A percentile compares a stretch with the other conserved stretches of the same genome.
These are phyloP conservation scores for Clunio marinus DNA, from an alignment of 2,888 invertebrate genomes.

Conservation along the genomic window DNA sequence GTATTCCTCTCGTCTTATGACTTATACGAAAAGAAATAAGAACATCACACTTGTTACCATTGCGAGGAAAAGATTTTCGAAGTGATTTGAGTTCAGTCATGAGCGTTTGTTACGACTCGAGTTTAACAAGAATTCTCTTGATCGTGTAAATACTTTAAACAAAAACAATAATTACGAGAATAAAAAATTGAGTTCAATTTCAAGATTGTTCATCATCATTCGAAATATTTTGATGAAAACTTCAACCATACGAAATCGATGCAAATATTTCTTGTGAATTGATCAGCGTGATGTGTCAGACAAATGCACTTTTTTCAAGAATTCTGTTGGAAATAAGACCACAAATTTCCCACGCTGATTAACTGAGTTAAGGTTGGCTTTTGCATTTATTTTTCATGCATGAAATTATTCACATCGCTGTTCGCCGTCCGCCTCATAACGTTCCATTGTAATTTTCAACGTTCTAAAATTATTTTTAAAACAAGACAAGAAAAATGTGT, in stretches of 20 bases:
- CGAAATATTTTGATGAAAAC: too few relatives aligned
- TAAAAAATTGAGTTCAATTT: too few relatives aligned
- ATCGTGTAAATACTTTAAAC: too few relatives aligned
- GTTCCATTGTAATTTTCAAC: conserved; percentile 10
- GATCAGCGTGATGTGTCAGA: too few relatives aligned
- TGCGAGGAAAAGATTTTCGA: neutral
- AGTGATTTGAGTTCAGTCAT: too few relatives aligned
- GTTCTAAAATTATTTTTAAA: neutral
- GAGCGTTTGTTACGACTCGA: too few relatives aligned
- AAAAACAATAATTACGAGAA: too few relatives aligned
- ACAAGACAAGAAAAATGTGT: conserved; percentile 15
- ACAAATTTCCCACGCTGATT: conserved; percentile 16
- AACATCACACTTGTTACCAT: neutral
- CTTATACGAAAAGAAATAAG: neutral
- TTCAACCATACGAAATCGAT: too few relatives aligned
- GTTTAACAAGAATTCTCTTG: too few relatives aligned
- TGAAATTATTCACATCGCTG: neutral
- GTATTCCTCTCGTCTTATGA: neutral
- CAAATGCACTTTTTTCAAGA: too few relatives aligned
- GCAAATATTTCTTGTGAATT: too few relatives aligned
- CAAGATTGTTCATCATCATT: too few relatives aligned
- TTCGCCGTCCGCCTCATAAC: conserved; percentile 8
- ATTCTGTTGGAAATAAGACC: neutral
- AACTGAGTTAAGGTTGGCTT: conserved; percentile 12
- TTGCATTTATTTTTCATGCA: neutral